Percentiles rank a stretch among this genome's conserved stretches.
Conservation (phyloP, 2,113 vertebrate species). For the Datnioides undecimradiatus region DNA sequence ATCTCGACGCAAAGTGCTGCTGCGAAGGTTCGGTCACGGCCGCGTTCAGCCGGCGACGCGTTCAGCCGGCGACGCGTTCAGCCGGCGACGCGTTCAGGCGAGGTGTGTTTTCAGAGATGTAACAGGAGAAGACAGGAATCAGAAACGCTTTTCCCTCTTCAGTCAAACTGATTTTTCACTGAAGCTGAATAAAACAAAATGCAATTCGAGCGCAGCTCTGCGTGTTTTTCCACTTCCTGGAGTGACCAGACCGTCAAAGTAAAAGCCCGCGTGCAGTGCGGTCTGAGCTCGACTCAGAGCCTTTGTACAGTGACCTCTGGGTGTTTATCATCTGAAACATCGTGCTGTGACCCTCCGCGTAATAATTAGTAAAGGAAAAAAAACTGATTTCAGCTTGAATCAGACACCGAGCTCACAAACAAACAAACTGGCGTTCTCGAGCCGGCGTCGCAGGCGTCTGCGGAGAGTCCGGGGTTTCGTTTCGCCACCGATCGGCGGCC, state of each 20-base stretch:
- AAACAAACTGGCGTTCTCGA: no score
- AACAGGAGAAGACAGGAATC: no score
- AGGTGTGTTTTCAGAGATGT: no score
- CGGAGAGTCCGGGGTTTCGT: conserved; percentile 21
- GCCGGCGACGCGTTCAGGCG: no score
- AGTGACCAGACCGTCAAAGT: conserved; percentile 53
- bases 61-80: no score
- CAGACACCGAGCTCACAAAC: conserved; percentile 15
- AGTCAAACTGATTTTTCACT: no score
- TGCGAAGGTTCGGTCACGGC: conserved; percentile 60
- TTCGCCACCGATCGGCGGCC: no score
- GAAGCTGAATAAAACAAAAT: no score
- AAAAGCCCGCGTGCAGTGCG: conserved; percentile 19
- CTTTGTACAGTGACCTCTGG: conserved; percentile 71
- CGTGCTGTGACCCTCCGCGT: conserved; percentile 61
- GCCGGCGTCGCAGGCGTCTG: no score
- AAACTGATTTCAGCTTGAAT: conserved; percentile 24
- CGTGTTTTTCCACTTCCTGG: conserved; percentile 36
- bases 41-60: neutral
- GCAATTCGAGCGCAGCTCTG: no score
- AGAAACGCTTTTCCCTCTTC: no score
- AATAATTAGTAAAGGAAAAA: conserved; percentile 1
- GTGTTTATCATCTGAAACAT: conserved; percentile 64
- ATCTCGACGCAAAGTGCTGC: conserved; percentile 33
- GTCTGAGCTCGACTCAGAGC: conserved; percentile 41